phyloP scores from a whole-genome alignment of 1,140 invertebrate genomes.

The Cydia pomonella region DNA sequence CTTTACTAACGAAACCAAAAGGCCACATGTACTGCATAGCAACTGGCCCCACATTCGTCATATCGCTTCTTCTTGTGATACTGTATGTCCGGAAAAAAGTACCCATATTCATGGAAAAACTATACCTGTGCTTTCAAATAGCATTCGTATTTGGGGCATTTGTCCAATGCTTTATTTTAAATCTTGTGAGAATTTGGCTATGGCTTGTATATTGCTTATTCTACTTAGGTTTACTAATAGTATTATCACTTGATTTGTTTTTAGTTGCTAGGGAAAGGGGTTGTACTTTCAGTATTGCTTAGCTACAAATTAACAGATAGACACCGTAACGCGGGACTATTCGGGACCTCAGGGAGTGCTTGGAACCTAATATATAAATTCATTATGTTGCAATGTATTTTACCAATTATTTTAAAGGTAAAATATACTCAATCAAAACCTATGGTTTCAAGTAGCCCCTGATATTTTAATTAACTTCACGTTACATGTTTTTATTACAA shows the following conservation, averaged over 20 bases:
- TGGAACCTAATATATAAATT: no score
- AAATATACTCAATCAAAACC: no score
- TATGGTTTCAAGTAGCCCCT: no score
- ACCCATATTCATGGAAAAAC: conserved; percentile 75
- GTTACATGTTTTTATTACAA: no score
- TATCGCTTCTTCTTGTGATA: conserved; percentile 70
- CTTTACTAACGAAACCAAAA: conserved; percentile 57
- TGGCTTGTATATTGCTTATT: conserved; percentile 72
- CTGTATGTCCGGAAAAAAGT: conserved; percentile 71
- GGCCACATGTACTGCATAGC: conserved; percentile 76
- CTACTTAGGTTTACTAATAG: conserved; percentile 67
- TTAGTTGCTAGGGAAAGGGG: conserved; percentile 74
- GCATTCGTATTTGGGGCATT: conserved; percentile 75
- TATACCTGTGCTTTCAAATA: conserved; percentile 77
- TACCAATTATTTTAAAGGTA: no score
- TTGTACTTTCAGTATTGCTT: conserved; percentile 75
- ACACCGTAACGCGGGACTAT: background rate
- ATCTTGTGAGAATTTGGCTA: conserved; percentile 66
- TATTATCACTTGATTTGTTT: conserved; percentile 67
- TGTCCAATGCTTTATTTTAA: conserved; percentile 72
- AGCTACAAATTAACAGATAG: conserved; percentile 18
- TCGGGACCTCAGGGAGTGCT: background rate
- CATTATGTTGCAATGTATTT: no score
- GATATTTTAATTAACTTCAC: no score
- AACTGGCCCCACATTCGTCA: conserved; percentile 68